Evolutionary conservation across 2,113 vertebrate species (phyloP).

Genomic region (Tricholaema leucomelas): DNA sequence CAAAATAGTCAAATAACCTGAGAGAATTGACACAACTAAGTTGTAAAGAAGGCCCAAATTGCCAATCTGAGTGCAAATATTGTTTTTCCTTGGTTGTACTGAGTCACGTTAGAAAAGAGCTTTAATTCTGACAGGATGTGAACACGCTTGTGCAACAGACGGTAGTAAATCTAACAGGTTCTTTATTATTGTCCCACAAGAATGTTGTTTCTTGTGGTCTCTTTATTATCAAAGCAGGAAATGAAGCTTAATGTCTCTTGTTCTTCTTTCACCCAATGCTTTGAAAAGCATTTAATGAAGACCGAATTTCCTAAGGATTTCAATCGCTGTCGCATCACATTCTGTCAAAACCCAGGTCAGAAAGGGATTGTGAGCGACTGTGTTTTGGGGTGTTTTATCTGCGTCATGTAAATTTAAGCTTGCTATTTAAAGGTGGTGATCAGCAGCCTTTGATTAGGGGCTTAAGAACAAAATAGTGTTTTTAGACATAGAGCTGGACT

Average conservation of each 20-base stretch:
- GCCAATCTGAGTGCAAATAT: not conserved
- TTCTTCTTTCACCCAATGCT: not conserved
- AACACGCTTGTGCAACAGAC: not conserved
- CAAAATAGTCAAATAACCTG: too few species aligned
- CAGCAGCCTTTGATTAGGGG: not conserved
- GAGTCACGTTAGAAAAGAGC: not conserved
- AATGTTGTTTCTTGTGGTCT: not conserved
- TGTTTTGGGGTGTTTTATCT: not conserved
- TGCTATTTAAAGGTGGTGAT: not conserved
- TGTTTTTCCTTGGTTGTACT: not conserved
- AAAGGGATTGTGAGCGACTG: not conserved
- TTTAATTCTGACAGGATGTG: not conserved
- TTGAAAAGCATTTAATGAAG: not conserved
- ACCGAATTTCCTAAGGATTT: not conserved
- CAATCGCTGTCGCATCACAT: not conserved
- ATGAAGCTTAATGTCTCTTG: not conserved
- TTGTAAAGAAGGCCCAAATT: not conserved
- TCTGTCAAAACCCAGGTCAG: not conserved
- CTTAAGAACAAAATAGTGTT: not conserved
- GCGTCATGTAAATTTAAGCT: not conserved
- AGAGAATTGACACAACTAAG: not conserved
- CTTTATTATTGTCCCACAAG: not conserved
- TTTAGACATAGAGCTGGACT: not conserved
- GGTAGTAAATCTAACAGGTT: not conserved
- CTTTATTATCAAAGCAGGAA: not conserved